A percentile compares a stretch with the other conserved stretches of the same genome.
Evolutionary conservation across 2,888 invertebrate species (phyloP).

Genomic region (Macrophya annulata): DNA sequence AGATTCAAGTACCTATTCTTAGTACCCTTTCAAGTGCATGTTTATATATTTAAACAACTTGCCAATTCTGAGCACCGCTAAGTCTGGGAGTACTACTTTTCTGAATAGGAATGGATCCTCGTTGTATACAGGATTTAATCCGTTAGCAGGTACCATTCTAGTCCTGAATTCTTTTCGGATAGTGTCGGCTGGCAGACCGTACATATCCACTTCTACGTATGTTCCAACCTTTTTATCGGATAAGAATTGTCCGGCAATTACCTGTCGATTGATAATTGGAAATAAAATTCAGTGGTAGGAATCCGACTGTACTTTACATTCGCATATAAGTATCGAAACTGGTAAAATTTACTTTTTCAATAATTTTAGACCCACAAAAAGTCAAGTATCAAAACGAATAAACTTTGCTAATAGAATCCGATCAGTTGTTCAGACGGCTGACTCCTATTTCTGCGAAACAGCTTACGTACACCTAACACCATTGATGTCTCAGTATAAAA

Average conservation of each 20-base stretch:
- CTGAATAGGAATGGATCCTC: conserved; percentile 87
- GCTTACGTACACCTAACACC: not conserved
- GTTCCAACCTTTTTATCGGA: conserved; percentile 88
- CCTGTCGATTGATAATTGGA: conserved; percentile 73
- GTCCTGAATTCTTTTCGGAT: conserved; percentile 87
- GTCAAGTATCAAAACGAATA: not conserved
- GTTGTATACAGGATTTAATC: conserved; percentile 87
- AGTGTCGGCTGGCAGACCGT: conserved; percentile 87
- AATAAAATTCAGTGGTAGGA: not conserved
- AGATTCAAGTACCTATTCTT: not conserved
- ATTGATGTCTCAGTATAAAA: not conserved
- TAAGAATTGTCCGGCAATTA: conserved; percentile 87
- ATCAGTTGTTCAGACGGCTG: conserved; percentile 2
- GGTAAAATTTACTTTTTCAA: not conserved
- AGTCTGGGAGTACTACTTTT: conserved; percentile 87
- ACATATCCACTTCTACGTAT: conserved; percentile 89
- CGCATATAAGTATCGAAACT: not conserved
- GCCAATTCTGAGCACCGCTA: conserved; percentile 86
- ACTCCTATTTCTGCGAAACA: not conserved
- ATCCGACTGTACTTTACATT: not conserved
- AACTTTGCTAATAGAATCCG: not conserved
- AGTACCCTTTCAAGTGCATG: not conserved
- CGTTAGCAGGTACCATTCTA: conserved; percentile 85
- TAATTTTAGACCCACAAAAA: not conserved
- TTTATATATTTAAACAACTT: conserved; percentile 57